Evolutionary conservation across 2,888 invertebrate species (phyloP).

Genomic region (Tenthredo amoena): DNA sequence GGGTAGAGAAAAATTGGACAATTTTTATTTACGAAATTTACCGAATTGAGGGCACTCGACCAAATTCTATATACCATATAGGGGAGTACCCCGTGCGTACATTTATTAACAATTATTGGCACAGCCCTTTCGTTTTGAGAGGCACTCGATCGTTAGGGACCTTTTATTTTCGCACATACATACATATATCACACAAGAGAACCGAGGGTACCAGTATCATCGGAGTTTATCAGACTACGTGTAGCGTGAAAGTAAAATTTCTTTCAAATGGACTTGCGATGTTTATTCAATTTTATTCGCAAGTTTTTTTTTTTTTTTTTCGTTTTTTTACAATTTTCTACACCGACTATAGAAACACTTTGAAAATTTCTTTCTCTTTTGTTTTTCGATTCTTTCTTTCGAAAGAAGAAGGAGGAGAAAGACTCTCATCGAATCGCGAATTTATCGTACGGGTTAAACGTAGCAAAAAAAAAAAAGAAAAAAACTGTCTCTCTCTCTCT

Average conservation of each 20-base stretch:
- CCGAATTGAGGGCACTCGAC: neutral
- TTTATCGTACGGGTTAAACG: neutral
- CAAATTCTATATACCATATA: neutral
- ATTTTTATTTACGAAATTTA: slow-evolving; percentile 7
- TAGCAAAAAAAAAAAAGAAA: neutral
- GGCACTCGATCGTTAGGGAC: neutral
- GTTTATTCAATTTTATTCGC: neutral
- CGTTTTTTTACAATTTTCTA: neutral
- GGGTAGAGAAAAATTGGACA: neutral
- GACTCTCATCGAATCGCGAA: neutral
- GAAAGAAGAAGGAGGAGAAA: neutral
- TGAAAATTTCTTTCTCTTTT: neutral
- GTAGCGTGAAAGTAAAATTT: neutral
- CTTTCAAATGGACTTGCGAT: neutral
- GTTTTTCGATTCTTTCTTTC: neutral
- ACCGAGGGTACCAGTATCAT: neutral
- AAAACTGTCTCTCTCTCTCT: neutral
- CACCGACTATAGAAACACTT: neutral
- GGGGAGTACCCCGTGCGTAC: neutral
- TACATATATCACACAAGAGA: too few species aligned
- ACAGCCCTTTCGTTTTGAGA: slow-evolving; percentile 14
- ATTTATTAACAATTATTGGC: slow-evolving; percentile 12
- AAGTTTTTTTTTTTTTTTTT: neutral
- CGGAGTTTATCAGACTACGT: neutral
- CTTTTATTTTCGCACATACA: neutral